Conservation (phyloP, 2,888 invertebrate genomes). For the Limnephilus marmoratus region DNA sequence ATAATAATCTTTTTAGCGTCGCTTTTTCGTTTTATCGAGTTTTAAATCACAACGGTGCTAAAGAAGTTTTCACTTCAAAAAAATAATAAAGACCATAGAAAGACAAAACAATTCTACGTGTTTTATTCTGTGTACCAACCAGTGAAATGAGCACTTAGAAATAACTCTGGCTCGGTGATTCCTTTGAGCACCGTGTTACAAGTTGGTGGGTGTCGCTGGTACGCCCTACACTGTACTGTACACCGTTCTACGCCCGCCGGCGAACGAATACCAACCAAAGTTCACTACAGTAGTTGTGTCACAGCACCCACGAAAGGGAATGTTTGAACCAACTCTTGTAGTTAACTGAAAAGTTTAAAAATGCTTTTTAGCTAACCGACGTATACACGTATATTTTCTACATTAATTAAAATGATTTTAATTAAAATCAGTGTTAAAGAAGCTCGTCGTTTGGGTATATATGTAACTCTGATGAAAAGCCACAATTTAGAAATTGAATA, state of each 20-base stretch:
- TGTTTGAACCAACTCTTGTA: background rate
- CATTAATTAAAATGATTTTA: too few species aligned
- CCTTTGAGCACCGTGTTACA: conserved; percentile 23
- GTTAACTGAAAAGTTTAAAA: background rate
- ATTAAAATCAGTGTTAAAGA: too few species aligned
- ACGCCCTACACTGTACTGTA: background rate
- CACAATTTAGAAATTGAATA: too few species aligned
- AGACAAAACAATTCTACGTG: background rate
- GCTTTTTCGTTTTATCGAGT: too few species aligned
- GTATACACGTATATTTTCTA: background rate
- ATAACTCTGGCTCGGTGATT: background rate
- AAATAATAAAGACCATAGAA: background rate
- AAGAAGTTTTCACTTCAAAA: background rate
- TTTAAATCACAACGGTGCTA: too few species aligned
- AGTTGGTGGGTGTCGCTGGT: background rate
- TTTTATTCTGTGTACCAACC: background rate
- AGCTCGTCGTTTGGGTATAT: too few species aligned
- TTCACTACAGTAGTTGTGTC: background rate
- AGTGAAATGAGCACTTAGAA: conserved; percentile 3
- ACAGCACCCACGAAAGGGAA: background rate
- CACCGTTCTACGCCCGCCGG: background rate
- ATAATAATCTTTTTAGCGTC: too few species aligned
- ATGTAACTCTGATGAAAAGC: too few species aligned
- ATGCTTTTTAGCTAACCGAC: background rate
- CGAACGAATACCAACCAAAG: background rate